A percentile compares a stretch with the other conserved stretches of the same genome.
phyloP scores from a whole-genome alignment of 2,888 invertebrate genomes.

The Tinea trinotella region DNA sequence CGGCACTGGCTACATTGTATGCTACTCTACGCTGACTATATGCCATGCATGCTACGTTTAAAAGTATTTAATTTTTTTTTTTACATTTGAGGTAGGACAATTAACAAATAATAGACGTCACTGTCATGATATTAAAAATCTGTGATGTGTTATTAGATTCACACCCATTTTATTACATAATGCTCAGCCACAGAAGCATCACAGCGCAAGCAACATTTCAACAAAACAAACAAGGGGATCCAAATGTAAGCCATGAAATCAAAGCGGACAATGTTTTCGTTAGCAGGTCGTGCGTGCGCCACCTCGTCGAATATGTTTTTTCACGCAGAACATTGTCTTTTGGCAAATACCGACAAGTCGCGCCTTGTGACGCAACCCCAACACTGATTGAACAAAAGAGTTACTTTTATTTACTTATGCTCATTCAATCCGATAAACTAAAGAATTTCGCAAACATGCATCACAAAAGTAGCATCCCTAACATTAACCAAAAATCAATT shows the following conservation, averaged over 20 bases:
- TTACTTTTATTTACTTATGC: conserved; percentile 1
- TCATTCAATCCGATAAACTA: background rate
- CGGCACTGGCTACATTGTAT: too few species aligned
- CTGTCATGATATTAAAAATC: too few species aligned
- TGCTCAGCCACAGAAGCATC: background rate
- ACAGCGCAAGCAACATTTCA: background rate
- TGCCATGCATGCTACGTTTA: too few species aligned
- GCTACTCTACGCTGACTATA: too few species aligned
- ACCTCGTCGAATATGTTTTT: conserved; percentile 15
- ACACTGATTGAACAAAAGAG: conserved; percentile 17
- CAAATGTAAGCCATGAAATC: conserved; percentile 34
- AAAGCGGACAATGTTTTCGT: conserved; percentile 31
- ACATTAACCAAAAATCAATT: conserved; percentile 37
- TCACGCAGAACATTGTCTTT: conserved; percentile 12
- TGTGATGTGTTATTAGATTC: too few species aligned
- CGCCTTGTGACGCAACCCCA: conserved; percentile 5
- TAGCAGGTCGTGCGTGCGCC: conserved; percentile 30
- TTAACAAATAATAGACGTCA: too few species aligned
- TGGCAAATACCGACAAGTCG: background rate
- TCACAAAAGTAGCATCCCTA: too few species aligned
- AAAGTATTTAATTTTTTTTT: too few species aligned
- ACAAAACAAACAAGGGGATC: conserved; percentile 39
- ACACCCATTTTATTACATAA: too few species aligned
- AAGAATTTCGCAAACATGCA: too few species aligned
- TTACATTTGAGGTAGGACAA: too few species aligned